Evolutionary conservation across 2,797 vertebrate species (phyloP), one percentile per base, ranked within the genome.

Genomic region (Botia kubotai): DNA sequence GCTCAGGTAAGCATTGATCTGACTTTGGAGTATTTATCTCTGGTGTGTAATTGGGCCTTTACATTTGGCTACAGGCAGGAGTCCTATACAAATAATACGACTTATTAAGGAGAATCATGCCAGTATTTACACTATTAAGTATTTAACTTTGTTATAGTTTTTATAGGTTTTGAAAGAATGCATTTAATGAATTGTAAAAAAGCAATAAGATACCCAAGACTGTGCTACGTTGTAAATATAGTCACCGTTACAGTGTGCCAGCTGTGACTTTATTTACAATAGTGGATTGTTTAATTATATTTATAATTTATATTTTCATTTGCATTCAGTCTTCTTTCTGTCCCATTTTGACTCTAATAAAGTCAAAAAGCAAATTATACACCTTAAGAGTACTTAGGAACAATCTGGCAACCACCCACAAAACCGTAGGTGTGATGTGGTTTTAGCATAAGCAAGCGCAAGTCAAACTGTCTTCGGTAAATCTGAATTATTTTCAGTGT

Each of bases 21-120:
- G 23, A 21, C 68, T 50, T 43, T 29, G 6, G 60, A 33, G 26
- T 29, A 33, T 63, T 63, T 63, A 63, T 63, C 60, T 63, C 60
- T 63, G 60, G 60, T 63, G 60, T 63, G 60, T 63, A 63, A 63
- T 33, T 63, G 60, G 23, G 23, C 60, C 13, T 33, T 23, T 12
- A 26, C 23, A 4, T 26, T 14, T 29, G 11, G 57, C 57, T 26
- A 11, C 12, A 26, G 60, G 14, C 60, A 63, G 26, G 13, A 63
- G 16, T 63, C 60, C 29, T 16, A 29, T 29, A 63, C 12, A 62
- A 29, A 63, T 33, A 4, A 2, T 63, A 26, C 60, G 6, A 14
- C 26, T 29, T 16, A 63, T 29, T 63, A 13, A 33, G 26, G 14
- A 29, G 13, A 63, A 29, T 57, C 21, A 13, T 19, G 55, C n/a